These are phyloP conservation scores for Dynastes hyllus DNA, from an alignment of 2,888 invertebrate species.

Conservation along the genomic window DNA sequence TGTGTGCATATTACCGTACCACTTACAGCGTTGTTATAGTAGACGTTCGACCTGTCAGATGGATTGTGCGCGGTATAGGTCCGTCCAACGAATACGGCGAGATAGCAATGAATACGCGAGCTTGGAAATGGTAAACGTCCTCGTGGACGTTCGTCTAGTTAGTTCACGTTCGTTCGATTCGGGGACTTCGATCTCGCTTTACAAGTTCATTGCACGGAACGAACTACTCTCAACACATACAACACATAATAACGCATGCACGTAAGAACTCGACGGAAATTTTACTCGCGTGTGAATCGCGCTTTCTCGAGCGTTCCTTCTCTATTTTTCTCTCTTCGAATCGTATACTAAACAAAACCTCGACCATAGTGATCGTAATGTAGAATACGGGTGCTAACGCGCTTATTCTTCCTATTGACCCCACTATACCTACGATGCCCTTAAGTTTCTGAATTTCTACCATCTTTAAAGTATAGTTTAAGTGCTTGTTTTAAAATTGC, in stretches of 20 bases:
- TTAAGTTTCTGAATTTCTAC: too few species aligned
- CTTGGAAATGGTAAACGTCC: constrained; percentile 39
- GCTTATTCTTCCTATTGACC: too few species aligned
- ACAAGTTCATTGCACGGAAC: constrained; percentile 47
- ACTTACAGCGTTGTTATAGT: constrained; percentile 12
- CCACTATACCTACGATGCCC: too few species aligned
- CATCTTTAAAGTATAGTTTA: neutral
- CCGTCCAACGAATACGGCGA: constrained; percentile 14
- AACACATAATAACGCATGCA: constrained; percentile 15
- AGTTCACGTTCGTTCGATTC: constrained; percentile 42
- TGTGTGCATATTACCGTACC: constrained; percentile 41
- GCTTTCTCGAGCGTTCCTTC: constrained; percentile 27
- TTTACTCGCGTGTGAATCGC: constrained; percentile 36
- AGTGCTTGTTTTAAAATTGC: constrained; percentile 21
- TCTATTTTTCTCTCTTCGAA: constrained; percentile 14
- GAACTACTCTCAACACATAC: constrained; percentile 32
- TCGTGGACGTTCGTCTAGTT: constrained; percentile 31
- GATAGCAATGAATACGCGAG: constrained; percentile 10
- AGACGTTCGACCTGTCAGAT: constrained; percentile 28
- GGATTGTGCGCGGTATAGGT: constrained; percentile 13
- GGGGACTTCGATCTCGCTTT: constrained; percentile 45
- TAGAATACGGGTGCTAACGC: too few species aligned
- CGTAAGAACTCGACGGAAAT: constrained; percentile 29
- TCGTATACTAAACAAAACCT: neutral
- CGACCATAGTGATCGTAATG: too few species aligned